These are phyloP conservation scores for Acleris laterana DNA, from an alignment of 2,888 invertebrate species.

Conservation along the genomic window DNA sequence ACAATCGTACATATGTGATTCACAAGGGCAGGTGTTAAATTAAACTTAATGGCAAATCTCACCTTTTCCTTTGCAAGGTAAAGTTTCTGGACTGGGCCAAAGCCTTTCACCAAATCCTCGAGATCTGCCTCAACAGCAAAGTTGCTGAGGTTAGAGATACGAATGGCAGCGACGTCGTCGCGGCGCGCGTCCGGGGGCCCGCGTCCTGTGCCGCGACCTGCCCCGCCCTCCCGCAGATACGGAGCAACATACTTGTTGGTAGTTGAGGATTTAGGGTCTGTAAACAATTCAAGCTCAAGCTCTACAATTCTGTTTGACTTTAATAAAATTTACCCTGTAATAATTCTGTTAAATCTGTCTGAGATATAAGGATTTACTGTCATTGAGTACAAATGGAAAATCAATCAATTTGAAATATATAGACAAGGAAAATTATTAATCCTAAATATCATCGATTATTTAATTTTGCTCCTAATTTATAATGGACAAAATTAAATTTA, in stretches of 20 bases:
- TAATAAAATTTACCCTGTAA: neutral
- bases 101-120: conserved; percentile 96
- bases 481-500: too few relatives aligned
- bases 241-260: conserved; percentile 94
- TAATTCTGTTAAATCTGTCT: too few relatives aligned
- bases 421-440: too few relatives aligned
- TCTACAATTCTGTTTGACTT: too few relatives aligned
- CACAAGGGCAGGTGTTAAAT: neutral
- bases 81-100: conserved; percentile 96
- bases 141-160: conserved; percentile 98
- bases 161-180: conserved; percentile 95
- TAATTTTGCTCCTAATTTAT: too few relatives aligned
- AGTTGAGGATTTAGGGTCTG: conserved; percentile 76
- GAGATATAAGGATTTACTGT: too few relatives aligned
- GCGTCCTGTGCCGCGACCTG: conserved; percentile 87
- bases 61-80: conserved; percentile 97
- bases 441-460: too few relatives aligned
- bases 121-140: conserved; percentile 97
- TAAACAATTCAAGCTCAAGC: neutral
- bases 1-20: neutral
- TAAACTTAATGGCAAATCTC: neutral
- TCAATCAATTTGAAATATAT: too few relatives aligned
- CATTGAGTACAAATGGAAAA: too few relatives aligned
- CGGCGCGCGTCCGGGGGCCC: conserved; percentile 88
- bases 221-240: conserved; percentile 93